These are phyloP conservation scores for Petrolisthes cinctipes DNA, from an alignment of 2,888 invertebrate species.

Conservation along the genomic window DNA sequence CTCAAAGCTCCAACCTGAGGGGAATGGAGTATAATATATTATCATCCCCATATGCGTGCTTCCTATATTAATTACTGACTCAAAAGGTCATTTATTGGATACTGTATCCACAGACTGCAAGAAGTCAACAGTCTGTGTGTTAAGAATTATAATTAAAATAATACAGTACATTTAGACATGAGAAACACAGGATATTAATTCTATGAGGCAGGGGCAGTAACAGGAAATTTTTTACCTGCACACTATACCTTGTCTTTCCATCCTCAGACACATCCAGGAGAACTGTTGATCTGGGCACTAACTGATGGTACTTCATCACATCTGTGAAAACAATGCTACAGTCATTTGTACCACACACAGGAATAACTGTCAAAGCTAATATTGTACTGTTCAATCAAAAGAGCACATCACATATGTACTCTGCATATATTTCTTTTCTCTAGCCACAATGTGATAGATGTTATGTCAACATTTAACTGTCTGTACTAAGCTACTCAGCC, in stretches of 20 bases:
- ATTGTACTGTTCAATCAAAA: too few relatives aligned
- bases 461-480: too few relatives aligned
- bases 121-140: background rate
- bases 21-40: background rate
- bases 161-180: too few relatives aligned
- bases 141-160: background rate
- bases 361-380: too few relatives aligned
- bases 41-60: too few relatives aligned
- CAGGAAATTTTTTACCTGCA: conserved; percentile 42
- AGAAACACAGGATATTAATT: background rate
- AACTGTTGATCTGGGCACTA: conserved; percentile 18
- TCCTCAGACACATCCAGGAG: conserved; percentile 42
- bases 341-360: too few relatives aligned
- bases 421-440: too few relatives aligned
- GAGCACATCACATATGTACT: too few relatives aligned
- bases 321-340: conserved; percentile 15
- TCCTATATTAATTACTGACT: background rate
- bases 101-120: background rate
- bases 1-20: conserved; percentile 42
- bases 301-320: conserved; percentile 20
- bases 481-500: too few relatives aligned
- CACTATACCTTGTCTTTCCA: conserved; percentile 52
- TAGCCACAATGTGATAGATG: too few relatives aligned
- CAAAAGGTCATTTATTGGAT: background rate
- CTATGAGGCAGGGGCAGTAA: background rate